Evolutionary conservation across 1,140 invertebrate genomes (phyloP).

Genomic region (Caerostris darwini): DNA sequence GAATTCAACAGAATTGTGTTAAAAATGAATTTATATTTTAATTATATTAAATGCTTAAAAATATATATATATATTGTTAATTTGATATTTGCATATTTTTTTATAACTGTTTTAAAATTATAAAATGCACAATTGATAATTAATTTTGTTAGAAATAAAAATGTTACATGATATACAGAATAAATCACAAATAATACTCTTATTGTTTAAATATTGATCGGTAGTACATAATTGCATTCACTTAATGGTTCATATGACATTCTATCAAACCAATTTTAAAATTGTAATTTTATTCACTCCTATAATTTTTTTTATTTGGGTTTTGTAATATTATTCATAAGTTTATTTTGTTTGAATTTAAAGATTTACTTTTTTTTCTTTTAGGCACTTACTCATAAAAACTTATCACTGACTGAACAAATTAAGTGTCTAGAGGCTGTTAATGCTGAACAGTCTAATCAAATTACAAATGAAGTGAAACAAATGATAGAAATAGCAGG

Average conservation of each 20-base stretch:
- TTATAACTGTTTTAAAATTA: too few species aligned
- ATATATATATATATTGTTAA: neutral
- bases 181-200: too few species aligned
- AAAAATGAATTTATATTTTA: neutral
- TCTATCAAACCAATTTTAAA: too few species aligned
- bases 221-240: too few species aligned
- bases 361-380: constrained; percentile 9
- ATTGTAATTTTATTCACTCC: too few species aligned
- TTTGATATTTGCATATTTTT: neutral
- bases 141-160: too few species aligned
- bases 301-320: neutral
- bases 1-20: neutral
- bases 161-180: too few species aligned
- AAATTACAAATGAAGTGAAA: constrained; percentile 61
- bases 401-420: constrained; percentile 40
- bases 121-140: too few species aligned
- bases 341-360: neutral
- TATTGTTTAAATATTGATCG: too few species aligned
- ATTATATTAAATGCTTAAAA: neutral
- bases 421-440: constrained; percentile 71
- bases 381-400: constrained; percentile 30
- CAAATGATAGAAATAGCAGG: constrained; percentile 33
- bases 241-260: too few species aligned
- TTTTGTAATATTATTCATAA: neutral
- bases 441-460: constrained; percentile 66